Evolutionary conservation across 2,888 invertebrate genomes (phyloP).

Genomic region (Pimpla rufipes): DNA sequence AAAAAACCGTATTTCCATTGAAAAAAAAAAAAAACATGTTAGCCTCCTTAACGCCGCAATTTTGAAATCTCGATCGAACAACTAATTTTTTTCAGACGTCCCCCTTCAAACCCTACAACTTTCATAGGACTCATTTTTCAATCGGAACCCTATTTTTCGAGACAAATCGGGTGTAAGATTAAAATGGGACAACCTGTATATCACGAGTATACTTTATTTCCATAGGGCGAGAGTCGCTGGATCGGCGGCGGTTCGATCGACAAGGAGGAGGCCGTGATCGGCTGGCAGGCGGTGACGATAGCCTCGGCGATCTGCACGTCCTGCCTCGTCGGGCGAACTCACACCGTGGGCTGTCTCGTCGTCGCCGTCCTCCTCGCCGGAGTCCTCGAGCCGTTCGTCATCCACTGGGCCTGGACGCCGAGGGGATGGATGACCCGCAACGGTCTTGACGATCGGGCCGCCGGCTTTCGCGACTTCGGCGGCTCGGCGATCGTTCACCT

Average conservation of each 20-base stretch:
- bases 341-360: conserved; percentile 76
- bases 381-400: conserved; percentile 80
- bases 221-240: conserved; percentile 78
- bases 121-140: too few species aligned
- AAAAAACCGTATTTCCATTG: too few species aligned
- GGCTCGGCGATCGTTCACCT: conserved; percentile 81
- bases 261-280: conserved; percentile 76
- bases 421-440: conserved; percentile 81
- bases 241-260: conserved; percentile 73
- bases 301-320: conserved; percentile 82
- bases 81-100: too few species aligned
- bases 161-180: too few species aligned
- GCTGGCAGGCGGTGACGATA: conserved; percentile 80
- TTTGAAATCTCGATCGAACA: too few species aligned
- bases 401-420: conserved; percentile 83
- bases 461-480: conserved; percentile 79
- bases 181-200: too few species aligned
- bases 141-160: too few species aligned
- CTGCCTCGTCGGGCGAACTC: conserved; percentile 79
- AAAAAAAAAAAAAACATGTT: too few species aligned
- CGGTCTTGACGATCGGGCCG: conserved; percentile 70
- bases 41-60: too few species aligned
- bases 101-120: too few species aligned
- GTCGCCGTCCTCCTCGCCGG: conserved; percentile 77
- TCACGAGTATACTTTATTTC: too few species aligned